Evolutionary conservation across 2,113 vertebrate genomes (phyloP), one percentile per base, ranked within the genome.

Genomic region (Pterocles orientalis): DNA sequence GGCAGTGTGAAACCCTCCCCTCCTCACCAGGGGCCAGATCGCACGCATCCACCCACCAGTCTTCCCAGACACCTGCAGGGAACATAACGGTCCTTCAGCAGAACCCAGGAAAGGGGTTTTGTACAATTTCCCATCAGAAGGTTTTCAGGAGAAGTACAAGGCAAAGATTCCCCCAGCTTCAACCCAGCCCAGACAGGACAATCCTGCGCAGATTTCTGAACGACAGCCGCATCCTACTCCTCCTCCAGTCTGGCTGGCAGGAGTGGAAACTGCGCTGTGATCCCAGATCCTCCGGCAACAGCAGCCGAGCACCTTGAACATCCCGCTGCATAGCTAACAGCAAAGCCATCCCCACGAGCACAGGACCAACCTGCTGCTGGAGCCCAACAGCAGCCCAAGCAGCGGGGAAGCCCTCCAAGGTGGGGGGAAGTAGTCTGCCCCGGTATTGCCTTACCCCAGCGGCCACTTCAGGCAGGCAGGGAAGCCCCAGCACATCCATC

Each of bases 241-340:
- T 82, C 81, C 87, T 82, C 82, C 82, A 69, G 85, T 31, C 79
- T 92, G 87, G 71, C 87, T 86, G 86, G n/a, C 21, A 72, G 0
- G 17, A 66, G 78, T 21, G 61, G 61, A 82, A 94, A 51, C 41
- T 0, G 0, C 6, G 81, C 81, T 39, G 28, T 1, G 8, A 87
- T 75, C 77, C 86, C 73, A 14, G 69, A 68, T 56, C 72, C 71
- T 68, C 80, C 5, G 0, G 69, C 45, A 82, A 6, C 66, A 80
- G 71, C 90, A 80, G 86, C 66, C 0, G 2, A 81, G 73, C 79
- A 34, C 82, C 24, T 5, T 24, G 21, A 45, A 25, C 3, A 0
- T 2, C 21, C 28, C 9, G 0, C 61, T 2, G 12, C 34, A 5
- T 0, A 3, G 6, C 1, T 5, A 18, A 5, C 25, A 33, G 41